These are phyloP conservation scores for Micromys minutus DNA, from an alignment of 2,113 vertebrate genomes.

Conservation along the genomic window DNA sequence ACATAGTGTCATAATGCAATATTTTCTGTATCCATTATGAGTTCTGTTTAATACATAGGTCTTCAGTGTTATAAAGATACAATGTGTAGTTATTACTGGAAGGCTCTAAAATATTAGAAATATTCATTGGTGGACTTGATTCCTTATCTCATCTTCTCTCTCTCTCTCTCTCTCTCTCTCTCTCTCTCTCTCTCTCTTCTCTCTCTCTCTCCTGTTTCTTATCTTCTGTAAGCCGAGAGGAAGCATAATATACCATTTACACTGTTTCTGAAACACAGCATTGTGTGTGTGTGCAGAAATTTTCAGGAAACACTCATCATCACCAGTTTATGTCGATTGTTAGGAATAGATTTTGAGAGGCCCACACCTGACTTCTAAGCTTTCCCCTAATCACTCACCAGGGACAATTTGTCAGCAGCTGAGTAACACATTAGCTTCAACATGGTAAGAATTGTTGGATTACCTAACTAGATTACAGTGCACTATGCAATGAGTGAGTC, in stretches of 20 bases:
- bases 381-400: background rate
- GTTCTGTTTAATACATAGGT: too few relatives aligned
- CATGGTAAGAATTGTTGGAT: background rate
- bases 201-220: background rate
- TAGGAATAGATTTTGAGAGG: background rate
- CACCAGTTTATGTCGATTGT: background rate
- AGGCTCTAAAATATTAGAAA: background rate
- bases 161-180: background rate
- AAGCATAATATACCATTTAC: background rate
- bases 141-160: background rate
- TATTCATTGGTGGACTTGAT: background rate
- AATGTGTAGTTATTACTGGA: too few relatives aligned
- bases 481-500: background rate
- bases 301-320: background rate
- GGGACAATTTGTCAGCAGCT: background rate
- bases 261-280: background rate
- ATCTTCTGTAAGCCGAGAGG: background rate
- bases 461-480: background rate
- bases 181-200: background rate
- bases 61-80: background rate
- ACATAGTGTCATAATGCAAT: background rate
- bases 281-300: background rate
- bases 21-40: background rate
- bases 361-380: background rate
- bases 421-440: background rate